Evolutionary conservation across 1,140 invertebrate species (phyloP).

Genomic region (Sinella curviseta): DNA sequence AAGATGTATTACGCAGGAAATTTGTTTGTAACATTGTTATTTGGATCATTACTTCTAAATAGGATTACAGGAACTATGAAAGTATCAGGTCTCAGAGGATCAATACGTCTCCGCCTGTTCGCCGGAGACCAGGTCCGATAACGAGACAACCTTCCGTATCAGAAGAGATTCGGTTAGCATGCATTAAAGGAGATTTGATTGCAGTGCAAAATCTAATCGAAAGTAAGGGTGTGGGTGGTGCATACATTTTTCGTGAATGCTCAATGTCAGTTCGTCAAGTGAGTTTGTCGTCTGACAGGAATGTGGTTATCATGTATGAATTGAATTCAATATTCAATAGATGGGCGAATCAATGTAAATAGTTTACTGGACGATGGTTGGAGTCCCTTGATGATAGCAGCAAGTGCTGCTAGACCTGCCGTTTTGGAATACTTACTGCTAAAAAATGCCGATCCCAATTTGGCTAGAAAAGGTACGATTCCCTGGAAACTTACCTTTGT

Average conservation of each 20-base stretch:
- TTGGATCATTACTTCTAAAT: not conserved
- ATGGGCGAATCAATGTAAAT: slow-evolving; percentile 4
- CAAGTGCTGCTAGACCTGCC: not conserved
- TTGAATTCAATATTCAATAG: no score
- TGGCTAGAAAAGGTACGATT: slow-evolving; percentile 1
- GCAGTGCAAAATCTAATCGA: not conserved
- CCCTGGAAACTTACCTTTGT: not conserved
- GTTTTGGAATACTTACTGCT: not conserved
- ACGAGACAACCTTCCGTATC: not conserved
- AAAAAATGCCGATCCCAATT: slow-evolving; percentile 10
- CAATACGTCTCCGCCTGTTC: not conserved
- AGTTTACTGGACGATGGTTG: slow-evolving; percentile 16
- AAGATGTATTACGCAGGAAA: no score
- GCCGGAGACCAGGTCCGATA: not conserved
- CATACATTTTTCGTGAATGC: not conserved
- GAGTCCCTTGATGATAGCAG: slow-evolving; percentile 22
- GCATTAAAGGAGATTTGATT: not conserved
- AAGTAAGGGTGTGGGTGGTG: not conserved
- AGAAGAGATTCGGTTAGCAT: slow-evolving; percentile 8
- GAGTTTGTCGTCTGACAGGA: not conserved
- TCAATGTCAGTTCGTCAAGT: not conserved
- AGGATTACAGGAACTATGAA: not conserved
- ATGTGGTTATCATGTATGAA: no score
- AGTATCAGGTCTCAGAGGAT: not conserved
- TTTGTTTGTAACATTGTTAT: not conserved